A percentile compares a stretch with the other conserved stretches of the same genome.
Conservation (phyloP, 2,113 vertebrate species). For the Holacanthus passer region DNA sequence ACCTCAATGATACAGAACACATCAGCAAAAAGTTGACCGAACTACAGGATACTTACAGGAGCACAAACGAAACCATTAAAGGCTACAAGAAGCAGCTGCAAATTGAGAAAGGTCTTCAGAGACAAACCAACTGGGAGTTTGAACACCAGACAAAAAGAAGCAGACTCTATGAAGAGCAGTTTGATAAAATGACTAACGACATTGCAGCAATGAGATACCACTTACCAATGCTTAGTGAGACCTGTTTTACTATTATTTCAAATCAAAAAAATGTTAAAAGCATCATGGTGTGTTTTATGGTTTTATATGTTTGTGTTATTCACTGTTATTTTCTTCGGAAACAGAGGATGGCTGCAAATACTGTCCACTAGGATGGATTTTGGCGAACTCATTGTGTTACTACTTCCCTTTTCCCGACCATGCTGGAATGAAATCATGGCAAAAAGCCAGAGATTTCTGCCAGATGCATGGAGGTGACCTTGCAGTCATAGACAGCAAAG, state of each 20-base stretch:
- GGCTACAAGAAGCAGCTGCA: background rate
- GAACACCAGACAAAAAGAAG: constrained; percentile 49
- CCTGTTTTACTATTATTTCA: background rate
- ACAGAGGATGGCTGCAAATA: constrained; percentile 64
- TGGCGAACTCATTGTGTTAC: constrained; percentile 62
- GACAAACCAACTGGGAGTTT: constrained; percentile 40
- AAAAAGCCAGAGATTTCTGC: constrained; percentile 54
- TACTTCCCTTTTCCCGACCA: constrained; percentile 30
- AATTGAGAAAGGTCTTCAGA: constrained; percentile 5
- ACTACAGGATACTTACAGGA: constrained; percentile 13
- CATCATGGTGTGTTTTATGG: background rate
- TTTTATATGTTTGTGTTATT: background rate
- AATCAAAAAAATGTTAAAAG: background rate
- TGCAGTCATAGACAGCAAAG: constrained; percentile 56
- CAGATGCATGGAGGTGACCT: constrained; percentile 65
- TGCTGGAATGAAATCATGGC: constrained; percentile 27
- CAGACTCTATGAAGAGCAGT: constrained; percentile 18
- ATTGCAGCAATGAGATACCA: constrained; percentile 4
- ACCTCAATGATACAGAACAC: background rate
- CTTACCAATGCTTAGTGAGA: constrained; percentile 52
- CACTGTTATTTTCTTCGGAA: background rate
- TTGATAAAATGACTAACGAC: constrained; percentile 27
- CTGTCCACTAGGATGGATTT: constrained; percentile 61
- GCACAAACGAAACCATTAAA: background rate
- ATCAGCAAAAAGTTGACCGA: background rate